Evolutionary conservation across 2,888 invertebrate genomes (phyloP), one percentile per base, ranked within the genome.

Genomic region (Cheilosia vulpina): DNA sequence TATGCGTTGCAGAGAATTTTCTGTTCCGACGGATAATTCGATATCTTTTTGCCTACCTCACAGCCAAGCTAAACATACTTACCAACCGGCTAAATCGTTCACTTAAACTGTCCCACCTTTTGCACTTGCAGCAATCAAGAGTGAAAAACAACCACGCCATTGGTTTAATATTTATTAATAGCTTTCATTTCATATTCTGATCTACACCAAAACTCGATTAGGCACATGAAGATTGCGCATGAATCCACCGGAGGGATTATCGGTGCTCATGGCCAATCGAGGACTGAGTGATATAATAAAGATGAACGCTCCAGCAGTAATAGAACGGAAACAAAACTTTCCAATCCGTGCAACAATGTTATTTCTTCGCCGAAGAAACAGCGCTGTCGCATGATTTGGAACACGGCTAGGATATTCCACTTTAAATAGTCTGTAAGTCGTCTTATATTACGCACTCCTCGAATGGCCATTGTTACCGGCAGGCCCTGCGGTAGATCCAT

Each of bases 251-350:
- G 43, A 77, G 41, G 24, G 43, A 47, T 62, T 43, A 13, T 4
- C 77, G 34, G 17, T 21, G 52, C 45, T 77, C 77, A 69, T 77
- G 77, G 77, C 77, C 77, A 77, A 77, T 77, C 77, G 77, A 77
- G 77, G 68, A 69, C 24, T 77, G 77, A 77, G 77, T 77, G 77
- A 45, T 76, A 66, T 76, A 57, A 57, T 4, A 6, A 13, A 43
- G 17, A 27, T 31, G 1, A 2, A 38, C 9, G 13, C 41, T 9
- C 34, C 43, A 24, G 17, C 21, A 43, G 19, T 31, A 52, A 50
- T n/a, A 38, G 24, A 38, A 15, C 15, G 19, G 15, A 34, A 34
- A 15, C n/a, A 27, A 24, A 13, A 38, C 27, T 1, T 60, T 69
- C 77, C 68, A 77, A 69, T 62, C 15, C 53, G 17, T 13, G 77